Conservation (phyloP, 2,888 invertebrate species). For the Chelonus formosanus region DNA sequence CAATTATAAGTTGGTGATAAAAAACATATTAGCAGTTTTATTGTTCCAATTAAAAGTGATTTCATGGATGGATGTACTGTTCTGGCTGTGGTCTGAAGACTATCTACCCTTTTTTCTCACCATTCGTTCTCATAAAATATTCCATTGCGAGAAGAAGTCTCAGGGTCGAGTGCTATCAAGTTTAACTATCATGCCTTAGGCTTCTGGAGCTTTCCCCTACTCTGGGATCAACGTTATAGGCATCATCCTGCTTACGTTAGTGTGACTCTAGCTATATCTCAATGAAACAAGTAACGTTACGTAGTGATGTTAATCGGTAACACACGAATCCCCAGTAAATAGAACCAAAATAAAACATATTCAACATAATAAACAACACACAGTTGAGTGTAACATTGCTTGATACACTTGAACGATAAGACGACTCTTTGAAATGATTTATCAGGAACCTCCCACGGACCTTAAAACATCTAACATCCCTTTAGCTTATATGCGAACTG, state of each 20-base stretch:
- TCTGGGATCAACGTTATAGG: conserved; percentile 1
- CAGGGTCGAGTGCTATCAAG: conserved; percentile 21
- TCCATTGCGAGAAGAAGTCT: conserved; percentile 12
- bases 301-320: conserved; percentile 12
- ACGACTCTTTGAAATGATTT: conserved; percentile 24
- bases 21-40: too few species aligned
- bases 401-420: conserved; percentile 29
- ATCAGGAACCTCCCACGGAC: conserved; percentile 30
- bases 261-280: conserved; percentile 8
- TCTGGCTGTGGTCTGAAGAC: conserved; percentile 9
- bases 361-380: not conserved
- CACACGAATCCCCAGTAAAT: conserved; percentile 1
- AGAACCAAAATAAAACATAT: not conserved
- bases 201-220: conserved; percentile 7
- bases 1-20: too few species aligned
- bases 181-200: conserved; percentile 17
- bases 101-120: conserved; percentile 24
- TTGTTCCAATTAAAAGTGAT: not conserved
- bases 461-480: conserved; percentile 10
- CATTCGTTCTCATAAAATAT: conserved; percentile 23
- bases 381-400: conserved; percentile 6
- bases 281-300: conserved; percentile 18
- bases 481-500: too few species aligned
- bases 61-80: not conserved
- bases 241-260: conserved; percentile 8